Percentiles rank a stretch among this genome's conserved stretches.
Evolutionary conservation across 2,797 vertebrate genomes (phyloP).

Genomic region (Spinus pinus): DNA sequence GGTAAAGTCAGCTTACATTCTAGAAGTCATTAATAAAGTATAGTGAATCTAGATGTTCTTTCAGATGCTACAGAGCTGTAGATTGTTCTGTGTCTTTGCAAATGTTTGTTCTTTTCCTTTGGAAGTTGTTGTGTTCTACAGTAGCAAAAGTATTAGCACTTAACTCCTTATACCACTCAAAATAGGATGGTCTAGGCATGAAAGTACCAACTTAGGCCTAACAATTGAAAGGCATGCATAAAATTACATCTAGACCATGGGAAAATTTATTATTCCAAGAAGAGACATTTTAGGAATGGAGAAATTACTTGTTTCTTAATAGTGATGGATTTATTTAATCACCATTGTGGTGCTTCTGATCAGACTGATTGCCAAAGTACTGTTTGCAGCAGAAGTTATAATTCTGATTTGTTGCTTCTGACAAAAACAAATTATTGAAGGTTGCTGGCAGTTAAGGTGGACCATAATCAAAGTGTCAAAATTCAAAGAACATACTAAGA

Average conservation of each 20-base stretch:
- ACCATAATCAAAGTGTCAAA: background rate
- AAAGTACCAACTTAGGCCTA: background rate
- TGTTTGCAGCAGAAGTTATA: background rate
- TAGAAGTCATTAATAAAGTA: background rate
- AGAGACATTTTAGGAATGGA: background rate
- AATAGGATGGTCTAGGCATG: background rate
- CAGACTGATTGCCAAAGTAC: background rate
- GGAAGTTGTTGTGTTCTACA: background rate
- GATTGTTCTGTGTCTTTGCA: background rate
- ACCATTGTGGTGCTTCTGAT: background rate
- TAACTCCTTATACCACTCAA: background rate
- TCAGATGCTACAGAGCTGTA: background rate
- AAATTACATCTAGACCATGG: background rate
- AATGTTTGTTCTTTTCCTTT: background rate
- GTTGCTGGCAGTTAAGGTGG: background rate
- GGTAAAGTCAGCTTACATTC: background rate
- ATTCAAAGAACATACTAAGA: background rate
- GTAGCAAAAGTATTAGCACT: background rate
- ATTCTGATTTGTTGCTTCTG: background rate
- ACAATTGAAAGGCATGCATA: background rate
- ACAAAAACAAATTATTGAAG: background rate
- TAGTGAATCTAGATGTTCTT: background rate
- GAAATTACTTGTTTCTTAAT: background rate
- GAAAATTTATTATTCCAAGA: background rate
- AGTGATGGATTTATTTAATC: background rate